Evolutionary conservation across 2,797 vertebrate species (phyloP).

Genomic region (Rhincodon typus): DNA sequence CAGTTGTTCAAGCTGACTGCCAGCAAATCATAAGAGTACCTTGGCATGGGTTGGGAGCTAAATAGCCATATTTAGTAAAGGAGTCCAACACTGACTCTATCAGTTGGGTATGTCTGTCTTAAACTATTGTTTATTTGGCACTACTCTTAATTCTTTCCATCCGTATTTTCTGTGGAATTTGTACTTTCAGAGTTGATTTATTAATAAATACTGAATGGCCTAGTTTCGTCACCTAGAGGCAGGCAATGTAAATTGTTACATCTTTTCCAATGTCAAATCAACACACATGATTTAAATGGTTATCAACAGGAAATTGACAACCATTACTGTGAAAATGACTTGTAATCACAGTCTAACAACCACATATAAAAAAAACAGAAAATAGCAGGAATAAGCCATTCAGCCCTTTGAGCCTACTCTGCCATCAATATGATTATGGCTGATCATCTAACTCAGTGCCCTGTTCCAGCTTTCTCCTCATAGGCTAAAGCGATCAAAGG

Average conservation of each 20-base stretch:
- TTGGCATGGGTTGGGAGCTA: not conserved
- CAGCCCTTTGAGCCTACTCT: too few relatives aligned
- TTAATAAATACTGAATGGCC: not conserved
- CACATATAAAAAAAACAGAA: not conserved
- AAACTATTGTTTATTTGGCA: conserved; percentile 32
- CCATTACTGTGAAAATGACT: not conserved
- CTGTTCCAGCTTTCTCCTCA: too few relatives aligned
- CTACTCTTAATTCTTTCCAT: conserved; percentile 30
- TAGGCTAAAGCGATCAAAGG: too few relatives aligned
- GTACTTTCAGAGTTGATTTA: not conserved
- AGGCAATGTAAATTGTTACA: not conserved
- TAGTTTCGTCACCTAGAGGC: not conserved
- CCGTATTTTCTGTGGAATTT: conserved; percentile 32
- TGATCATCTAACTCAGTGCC: too few relatives aligned
- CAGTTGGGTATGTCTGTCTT: conserved; percentile 29
- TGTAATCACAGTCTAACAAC: not conserved
- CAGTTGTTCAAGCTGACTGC: not conserved
- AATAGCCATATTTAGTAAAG: conserved; percentile 35
- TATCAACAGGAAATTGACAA: not conserved
- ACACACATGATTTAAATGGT: not conserved
- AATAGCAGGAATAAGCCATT: too few relatives aligned
- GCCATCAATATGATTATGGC: too few relatives aligned
- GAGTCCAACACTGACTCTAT: conserved; percentile 1
- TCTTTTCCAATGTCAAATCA: not conserved
- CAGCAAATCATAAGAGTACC: not conserved